Base-by-base conservation (phyloP, 2,888 invertebrate genomes). In the Netelia melanura region DNA sequence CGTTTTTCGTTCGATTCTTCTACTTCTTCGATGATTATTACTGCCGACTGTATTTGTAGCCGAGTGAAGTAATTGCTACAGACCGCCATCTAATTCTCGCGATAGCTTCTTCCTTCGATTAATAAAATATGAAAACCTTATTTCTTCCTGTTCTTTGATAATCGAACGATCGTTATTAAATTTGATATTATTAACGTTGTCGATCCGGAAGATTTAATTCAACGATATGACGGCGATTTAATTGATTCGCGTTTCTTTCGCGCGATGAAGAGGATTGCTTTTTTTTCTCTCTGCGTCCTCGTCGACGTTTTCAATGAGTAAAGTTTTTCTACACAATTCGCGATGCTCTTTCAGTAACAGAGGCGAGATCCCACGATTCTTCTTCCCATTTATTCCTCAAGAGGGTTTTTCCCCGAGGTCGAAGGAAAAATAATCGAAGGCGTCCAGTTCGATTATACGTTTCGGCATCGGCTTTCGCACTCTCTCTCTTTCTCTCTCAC, bases 391-490 rank as follows among this genome's bases (percentile, higher is more conserved):
- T 48, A 48, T 48, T 48, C 48, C 14, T 48, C 48, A 48, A 48
- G 48, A 48, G 48, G 48, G 10, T 48, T 48, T 48, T 48, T 14
- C 14, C 48, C 38, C 38, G 38, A 38, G 14, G 48, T 14, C 48
- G 11, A 14, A 48, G 14, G 48, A 48, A 48, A 48, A 48, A 48
- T 48, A 48, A 48, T 48, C 48, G 48, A 48, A 48, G 48, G 48
- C 48, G 48, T 48, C 48, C 48, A 48, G 48, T 48, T 78, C 67
- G 72, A 83, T 83, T 78, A 61, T 78, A 79, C 79, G 67, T 79
- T 77, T 65, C 72, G 25, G 48, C 48, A 48, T 48, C 48, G 14
- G 48, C 14, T 48, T 38, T 38, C 38, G 38, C 30, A 30, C 38
- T 30, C 21, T 21, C 21, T 21, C 21, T 21, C 21, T 21, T 1